These are phyloP conservation scores for Lamproptera curius DNA, from an alignment of 2,888 invertebrate species.

Conservation along the genomic window DNA sequence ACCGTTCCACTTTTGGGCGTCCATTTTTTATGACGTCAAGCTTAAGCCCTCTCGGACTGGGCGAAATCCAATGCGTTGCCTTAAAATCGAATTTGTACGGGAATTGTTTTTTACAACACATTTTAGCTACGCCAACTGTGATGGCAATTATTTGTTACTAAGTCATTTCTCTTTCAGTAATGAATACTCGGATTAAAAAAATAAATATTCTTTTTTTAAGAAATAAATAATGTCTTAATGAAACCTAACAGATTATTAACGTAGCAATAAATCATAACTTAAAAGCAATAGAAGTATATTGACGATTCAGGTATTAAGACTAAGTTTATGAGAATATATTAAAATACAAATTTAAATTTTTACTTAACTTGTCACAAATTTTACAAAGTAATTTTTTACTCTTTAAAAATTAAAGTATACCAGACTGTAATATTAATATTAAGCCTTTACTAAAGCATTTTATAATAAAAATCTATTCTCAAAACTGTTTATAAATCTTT, in stretches of 20 bases:
- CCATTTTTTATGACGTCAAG: neutral
- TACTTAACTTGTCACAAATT: too few relatives aligned
- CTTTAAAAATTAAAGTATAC: neutral
- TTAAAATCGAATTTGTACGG: neutral
- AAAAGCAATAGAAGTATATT: too few relatives aligned
- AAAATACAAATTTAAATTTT: too few relatives aligned
- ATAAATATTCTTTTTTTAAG: neutral
- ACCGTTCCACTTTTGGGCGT: conserved; percentile 4
- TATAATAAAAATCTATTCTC: neutral
- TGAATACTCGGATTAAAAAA: neutral
- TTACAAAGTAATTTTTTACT: too few relatives aligned
- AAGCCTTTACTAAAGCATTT: neutral
- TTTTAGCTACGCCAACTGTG: neutral
- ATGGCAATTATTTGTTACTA: neutral
- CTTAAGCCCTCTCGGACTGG: neutral
- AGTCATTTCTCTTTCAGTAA: neutral
- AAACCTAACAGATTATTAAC: too few relatives aligned
- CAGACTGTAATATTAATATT: neutral
- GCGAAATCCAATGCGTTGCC: neutral
- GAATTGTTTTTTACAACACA: neutral
- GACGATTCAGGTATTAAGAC: too few relatives aligned
- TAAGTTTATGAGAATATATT: too few relatives aligned
- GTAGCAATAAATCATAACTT: too few relatives aligned
- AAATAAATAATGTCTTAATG: neutral
- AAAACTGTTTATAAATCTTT: neutral